Evolutionary conservation across 2,888 invertebrate species (phyloP).

Genomic region (Drosophila sordidapex): DNA sequence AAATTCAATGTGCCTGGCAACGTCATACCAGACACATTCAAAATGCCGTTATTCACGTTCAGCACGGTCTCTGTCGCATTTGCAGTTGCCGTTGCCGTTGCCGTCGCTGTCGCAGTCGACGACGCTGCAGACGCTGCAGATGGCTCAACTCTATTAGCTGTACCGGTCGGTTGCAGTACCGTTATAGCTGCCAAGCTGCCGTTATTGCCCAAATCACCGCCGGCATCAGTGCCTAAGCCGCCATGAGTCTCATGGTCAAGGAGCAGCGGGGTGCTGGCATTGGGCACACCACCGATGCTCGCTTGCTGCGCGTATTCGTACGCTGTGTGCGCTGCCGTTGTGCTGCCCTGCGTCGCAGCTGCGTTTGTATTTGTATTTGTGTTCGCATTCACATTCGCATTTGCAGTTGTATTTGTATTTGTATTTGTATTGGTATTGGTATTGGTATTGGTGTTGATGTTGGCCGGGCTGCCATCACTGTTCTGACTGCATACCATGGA

Average conservation of each 20-base stretch:
- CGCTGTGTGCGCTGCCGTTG: constrained; percentile 14
- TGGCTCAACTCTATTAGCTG: not conserved
- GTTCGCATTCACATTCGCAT: constrained; percentile 16
- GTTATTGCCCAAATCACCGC: constrained; percentile 11
- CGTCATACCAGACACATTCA: constrained; percentile 39
- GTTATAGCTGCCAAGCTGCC: constrained; percentile 17
- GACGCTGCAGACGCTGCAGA: not conserved
- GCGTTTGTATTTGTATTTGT: constrained; percentile 19
- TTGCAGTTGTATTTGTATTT: constrained; percentile 11
- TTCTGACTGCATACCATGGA: constrained; percentile 80
- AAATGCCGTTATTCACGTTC: constrained; percentile 42
- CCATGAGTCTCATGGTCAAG: constrained; percentile 61
- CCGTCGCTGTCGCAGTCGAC: constrained; percentile 14
- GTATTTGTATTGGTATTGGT: constrained; percentile 11
- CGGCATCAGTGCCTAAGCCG: constrained; percentile 11
- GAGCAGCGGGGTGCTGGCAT: constrained; percentile 69
- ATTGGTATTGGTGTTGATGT: constrained; percentile 19
- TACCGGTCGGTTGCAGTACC: constrained; percentile 32
- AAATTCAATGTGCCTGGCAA: constrained; percentile 67
- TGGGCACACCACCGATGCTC: constrained; percentile 40
- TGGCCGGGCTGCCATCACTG: constrained; percentile 62
- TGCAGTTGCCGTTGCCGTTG: constrained; percentile 9
- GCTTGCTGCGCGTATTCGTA: constrained; percentile 34
- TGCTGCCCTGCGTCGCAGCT: not conserved
- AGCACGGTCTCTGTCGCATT: constrained; percentile 76